A percentile compares a stretch with the other conserved stretches of the same genome.
These are phyloP conservation scores for Pseudomyrmex sp. DNA, from an alignment of 1,140 invertebrate genomes.

Conservation along the genomic window DNA sequence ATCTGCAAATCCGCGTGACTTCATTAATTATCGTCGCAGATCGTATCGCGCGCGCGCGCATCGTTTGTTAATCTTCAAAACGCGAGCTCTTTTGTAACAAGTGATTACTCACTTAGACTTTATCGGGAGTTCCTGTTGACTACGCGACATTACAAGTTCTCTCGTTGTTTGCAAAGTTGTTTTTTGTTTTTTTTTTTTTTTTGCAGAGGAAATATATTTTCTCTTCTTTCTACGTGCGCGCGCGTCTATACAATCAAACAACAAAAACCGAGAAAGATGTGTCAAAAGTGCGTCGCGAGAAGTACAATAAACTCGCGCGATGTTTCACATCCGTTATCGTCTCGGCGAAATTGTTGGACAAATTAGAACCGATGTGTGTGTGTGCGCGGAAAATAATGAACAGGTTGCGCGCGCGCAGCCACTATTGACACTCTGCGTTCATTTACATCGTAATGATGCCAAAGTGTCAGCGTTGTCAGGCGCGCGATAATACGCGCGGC, in stretches of 20 bases:
- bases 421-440: constrained; percentile 71
- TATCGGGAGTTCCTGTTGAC: neutral
- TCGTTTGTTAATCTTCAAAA: constrained; percentile 9
- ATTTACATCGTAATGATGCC: constrained; percentile 75
- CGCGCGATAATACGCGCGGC: constrained; percentile 64
- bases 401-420: constrained; percentile 54
- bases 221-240: neutral
- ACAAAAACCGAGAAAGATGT: neutral
- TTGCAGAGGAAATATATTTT: neutral
- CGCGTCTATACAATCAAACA: neutral
- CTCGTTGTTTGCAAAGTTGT: neutral
- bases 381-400: constrained; percentile 71
- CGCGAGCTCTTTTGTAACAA: neutral
- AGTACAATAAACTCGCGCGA: neutral
- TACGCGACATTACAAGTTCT: neutral
- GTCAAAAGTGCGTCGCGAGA: constrained; percentile 6
- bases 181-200: neutral
- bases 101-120: neutral
- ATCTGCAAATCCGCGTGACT: neutral
- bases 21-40: constrained; percentile 8
- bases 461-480: constrained; percentile 73
- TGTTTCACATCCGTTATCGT: constrained; percentile 22
- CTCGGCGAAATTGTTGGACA: constrained; percentile 15
- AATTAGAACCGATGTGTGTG: constrained; percentile 43
- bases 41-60: neutral